Percentiles rank a stretch among this genome's conserved stretches.
Evolutionary conservation across 2,888 invertebrate species (phyloP).

Genomic region (Noctua janthe): DNA sequence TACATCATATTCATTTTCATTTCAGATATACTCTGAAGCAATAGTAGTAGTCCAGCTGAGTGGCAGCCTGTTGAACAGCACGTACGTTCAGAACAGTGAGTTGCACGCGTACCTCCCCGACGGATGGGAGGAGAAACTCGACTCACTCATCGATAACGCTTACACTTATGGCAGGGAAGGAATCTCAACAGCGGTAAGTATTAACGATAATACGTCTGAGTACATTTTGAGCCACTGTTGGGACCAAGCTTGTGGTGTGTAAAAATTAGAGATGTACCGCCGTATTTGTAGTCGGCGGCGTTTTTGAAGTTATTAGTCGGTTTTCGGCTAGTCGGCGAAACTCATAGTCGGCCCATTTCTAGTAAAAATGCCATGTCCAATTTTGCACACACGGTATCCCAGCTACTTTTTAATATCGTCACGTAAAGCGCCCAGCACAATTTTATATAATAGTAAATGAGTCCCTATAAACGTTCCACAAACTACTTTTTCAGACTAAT

Average conservation of each 20-base stretch:
- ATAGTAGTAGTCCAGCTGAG: slow-evolving; percentile 97
- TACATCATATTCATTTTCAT: neutral
- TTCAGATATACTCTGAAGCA: slow-evolving; percentile 97
- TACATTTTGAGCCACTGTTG: neutral
- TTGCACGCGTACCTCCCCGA: slow-evolving; percentile 95
- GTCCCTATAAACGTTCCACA: no score
- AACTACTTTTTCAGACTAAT: neutral
- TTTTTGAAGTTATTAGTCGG: neutral
- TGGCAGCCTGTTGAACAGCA: slow-evolving; percentile 96
- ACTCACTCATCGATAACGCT: slow-evolving; percentile 97
- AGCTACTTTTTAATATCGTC: neutral
- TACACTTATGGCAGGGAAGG: slow-evolving; percentile 98
- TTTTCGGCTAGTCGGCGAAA: neutral
- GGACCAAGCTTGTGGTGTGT: neutral
- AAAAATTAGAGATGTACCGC: neutral
- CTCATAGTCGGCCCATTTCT: neutral
- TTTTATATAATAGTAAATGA: neutral
- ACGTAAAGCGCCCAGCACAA: neutral
- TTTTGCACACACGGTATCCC: neutral
- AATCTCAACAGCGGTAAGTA: slow-evolving; percentile 95
- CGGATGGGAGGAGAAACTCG: slow-evolving; percentile 95
- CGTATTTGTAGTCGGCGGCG: neutral
- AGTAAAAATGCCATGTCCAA: neutral
- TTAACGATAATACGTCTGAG: neutral
- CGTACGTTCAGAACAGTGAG: slow-evolving; percentile 97